These are phyloP conservation scores for Notarius quadriscutis DNA, from an alignment of 2,113 vertebrate species.

Conservation along the genomic window DNA sequence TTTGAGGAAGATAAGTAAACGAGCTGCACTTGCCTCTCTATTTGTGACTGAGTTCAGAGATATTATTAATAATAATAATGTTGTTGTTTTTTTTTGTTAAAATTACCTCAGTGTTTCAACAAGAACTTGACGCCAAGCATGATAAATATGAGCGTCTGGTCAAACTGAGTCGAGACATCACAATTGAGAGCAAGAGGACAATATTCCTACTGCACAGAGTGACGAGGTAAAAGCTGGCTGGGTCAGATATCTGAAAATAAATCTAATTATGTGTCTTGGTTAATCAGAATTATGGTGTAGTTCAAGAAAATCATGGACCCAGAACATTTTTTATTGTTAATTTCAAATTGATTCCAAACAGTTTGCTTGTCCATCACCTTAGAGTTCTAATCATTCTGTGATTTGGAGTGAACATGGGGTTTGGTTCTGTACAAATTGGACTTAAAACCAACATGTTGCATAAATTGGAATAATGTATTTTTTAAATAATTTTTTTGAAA, in stretches of 20 bases:
- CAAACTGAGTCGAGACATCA: slow-evolving; percentile 93
- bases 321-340: background rate
- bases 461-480: background rate
- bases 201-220: slow-evolving; percentile 96
- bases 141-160: slow-evolving; percentile 95
- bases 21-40: background rate
- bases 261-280: background rate
- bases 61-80: background rate
- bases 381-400: background rate
- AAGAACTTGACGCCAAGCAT: slow-evolving; percentile 90
- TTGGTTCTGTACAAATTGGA: background rate
- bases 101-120: slow-evolving; percentile 81
- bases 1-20: background rate
- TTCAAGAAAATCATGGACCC: background rate
- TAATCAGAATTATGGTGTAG: background rate
- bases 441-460: background rate
- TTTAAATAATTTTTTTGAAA: background rate
- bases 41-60: background rate
- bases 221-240: slow-evolving; percentile 77
- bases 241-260: background rate
- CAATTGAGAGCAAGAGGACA: slow-evolving; percentile 95
- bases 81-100: background rate
- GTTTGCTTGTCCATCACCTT: background rate
- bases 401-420: background rate
- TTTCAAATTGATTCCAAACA: background rate